Conservation (phyloP, 2,888 invertebrate genomes). For the Brassicogethes aeneus region DNA sequence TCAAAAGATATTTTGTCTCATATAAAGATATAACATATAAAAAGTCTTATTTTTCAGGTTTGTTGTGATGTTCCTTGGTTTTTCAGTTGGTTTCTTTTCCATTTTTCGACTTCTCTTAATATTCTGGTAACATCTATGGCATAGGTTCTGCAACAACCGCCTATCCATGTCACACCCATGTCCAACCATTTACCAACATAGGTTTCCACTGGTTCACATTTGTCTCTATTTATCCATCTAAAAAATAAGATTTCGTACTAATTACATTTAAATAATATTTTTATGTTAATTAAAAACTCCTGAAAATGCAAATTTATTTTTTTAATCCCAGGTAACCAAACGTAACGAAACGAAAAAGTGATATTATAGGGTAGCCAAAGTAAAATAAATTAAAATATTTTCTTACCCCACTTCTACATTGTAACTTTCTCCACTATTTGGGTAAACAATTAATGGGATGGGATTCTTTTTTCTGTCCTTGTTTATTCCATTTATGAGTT, state of each 20-base stretch:
- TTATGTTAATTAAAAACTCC: too few species aligned
- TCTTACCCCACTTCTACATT: conserved; percentile 57
- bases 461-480: conserved; percentile 39
- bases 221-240: conserved; percentile 64
- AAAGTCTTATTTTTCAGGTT: too few species aligned
- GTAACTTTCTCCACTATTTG: conserved; percentile 85
- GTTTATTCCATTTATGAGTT: conserved; percentile 51
- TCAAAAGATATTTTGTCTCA: too few species aligned
- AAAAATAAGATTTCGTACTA: conserved; percentile 18
- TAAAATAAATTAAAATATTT: neutral
- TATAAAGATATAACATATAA: too few species aligned
- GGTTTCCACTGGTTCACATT: conserved; percentile 59
- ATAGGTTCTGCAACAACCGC: conserved; percentile 86
- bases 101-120: conserved; percentile 50
- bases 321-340: too few species aligned
- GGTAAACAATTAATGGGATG: conserved; percentile 80
- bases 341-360: too few species aligned
- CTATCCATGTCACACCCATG: conserved; percentile 74
- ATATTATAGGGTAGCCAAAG: too few species aligned
- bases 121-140: conserved; percentile 73
- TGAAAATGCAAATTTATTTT: too few species aligned
- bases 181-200: conserved; percentile 74
- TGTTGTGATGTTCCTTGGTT: neutral
- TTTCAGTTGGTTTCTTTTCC: conserved; percentile 28
- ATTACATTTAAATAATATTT: neutral